A percentile compares a stretch with the other conserved stretches of the same genome.
Evolutionary conservation across 1,140 invertebrate species (phyloP).

Genomic region (Sminthurinus signatus): DNA sequence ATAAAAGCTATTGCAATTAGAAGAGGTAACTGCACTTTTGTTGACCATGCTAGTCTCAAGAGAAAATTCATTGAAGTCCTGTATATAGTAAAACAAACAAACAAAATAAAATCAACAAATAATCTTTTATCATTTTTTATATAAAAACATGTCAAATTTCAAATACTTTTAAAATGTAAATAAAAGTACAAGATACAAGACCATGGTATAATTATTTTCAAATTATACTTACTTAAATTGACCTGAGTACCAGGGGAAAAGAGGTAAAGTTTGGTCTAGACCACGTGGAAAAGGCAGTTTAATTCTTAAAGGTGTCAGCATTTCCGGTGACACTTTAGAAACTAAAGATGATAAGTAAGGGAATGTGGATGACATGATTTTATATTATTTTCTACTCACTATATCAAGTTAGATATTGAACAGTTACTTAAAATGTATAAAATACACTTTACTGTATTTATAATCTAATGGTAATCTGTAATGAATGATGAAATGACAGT

Average conservation of each 20-base stretch:
- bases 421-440: too few species aligned
- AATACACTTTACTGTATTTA: too few species aligned
- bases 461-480: too few species aligned
- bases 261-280: not conserved
- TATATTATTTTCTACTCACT: too few species aligned
- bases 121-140: too few species aligned
- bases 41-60: constrained; percentile 55
- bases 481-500: too few species aligned
- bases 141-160: not conserved
- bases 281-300: too few species aligned
- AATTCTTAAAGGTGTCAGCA: too few species aligned
- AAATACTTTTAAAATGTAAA: constrained; percentile 8
- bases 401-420: too few species aligned
- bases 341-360: too few species aligned
- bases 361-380: too few species aligned
- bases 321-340: too few species aligned
- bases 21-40: constrained; percentile 52
- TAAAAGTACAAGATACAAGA: not conserved
- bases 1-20: constrained; percentile 53
- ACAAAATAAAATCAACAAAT: constrained; percentile 1
- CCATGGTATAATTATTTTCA: not conserved
- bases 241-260: constrained; percentile 27
- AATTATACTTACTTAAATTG: constrained; percentile 33
- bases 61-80: constrained; percentile 48
- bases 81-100: constrained; percentile 9